Base-by-base conservation (phyloP, 1,140 invertebrate genomes). In the Eufriesea mexicana region DNA sequence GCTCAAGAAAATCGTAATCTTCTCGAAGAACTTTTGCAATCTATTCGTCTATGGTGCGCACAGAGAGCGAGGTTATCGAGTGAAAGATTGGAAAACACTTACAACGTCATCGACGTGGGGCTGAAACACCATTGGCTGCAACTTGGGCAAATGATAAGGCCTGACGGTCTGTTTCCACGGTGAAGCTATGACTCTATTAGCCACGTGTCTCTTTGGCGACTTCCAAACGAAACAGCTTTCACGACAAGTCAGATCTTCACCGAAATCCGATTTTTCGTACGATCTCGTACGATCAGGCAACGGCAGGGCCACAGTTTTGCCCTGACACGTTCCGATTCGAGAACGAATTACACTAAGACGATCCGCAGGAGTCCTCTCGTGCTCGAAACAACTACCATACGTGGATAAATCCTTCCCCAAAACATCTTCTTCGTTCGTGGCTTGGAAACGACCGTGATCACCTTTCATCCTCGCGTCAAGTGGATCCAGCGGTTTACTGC, bases 171-270 rank as follows among this genome's bases (percentile, higher is more conserved):
- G 93, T 57, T 87, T 86, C 93, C 93, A 93, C 4, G 93, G 93
- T 20, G 92, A 93, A n/a, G 92, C 92, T 2, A 89, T 91, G 10
- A 93, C 93, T 28, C 91, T 89, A 82, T 93, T 93, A 6, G 93
- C 92, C 25, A 93, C 93, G 55, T 92, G 89, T 28, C 87, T 90
- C 51, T 76, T 89, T 5, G 84, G 86, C 47, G 87, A 73, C 47
- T 68, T 88, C 90, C 90, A 90, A 18, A 73, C 83, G 72, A 91
- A 91, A 62, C 91, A 92, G 71, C 73, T 89, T 55, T 91, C 91
- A 49, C 86, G 80, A 66, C 91, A 92, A 10, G 51, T 89, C 20
- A 85, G 28, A 84, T 89, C 89, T 35, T 91, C 86, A 9, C 87
- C 89, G 45, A 83, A 62, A 72, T 85, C 83, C 25, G 25, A 23